phyloP scores from a whole-genome alignment of 2,113 vertebrate genomes.

The Hemichromis elongatus region DNA sequence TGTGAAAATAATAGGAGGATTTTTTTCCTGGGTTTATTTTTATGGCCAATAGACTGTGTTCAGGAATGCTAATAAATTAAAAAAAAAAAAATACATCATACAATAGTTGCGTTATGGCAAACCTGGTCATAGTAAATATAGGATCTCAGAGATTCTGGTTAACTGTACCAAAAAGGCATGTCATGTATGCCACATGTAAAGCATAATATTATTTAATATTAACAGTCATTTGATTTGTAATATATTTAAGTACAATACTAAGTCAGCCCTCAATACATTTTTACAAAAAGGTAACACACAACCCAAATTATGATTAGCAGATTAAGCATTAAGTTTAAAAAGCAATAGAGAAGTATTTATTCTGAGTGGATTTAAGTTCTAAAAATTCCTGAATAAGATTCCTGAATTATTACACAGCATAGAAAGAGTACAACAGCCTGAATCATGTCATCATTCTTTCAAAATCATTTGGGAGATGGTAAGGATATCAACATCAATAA shows the following conservation, averaged over 20 bases:
- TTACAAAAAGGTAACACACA: neutral
- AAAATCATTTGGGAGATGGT: neutral
- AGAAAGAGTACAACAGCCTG: neutral
- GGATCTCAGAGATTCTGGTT: neutral
- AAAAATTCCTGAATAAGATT: neutral
- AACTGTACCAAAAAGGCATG: neutral
- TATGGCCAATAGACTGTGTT: neutral
- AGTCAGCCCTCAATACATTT: fast-evolving
- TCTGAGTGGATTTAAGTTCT: neutral
- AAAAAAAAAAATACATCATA: neutral
- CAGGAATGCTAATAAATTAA: neutral
- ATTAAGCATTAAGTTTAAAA: neutral
- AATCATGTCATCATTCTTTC: neutral
- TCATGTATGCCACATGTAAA: neutral
- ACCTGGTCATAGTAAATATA: neutral
- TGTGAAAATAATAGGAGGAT: neutral
- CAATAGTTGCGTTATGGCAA: neutral
- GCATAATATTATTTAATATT: neutral
- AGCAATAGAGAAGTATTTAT: neutral
- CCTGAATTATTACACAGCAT: neutral
- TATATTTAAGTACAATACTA: neutral
- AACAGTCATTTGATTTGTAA: neutral
- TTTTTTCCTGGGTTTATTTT: neutral
- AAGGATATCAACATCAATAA: neutral
- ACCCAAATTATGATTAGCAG: neutral